Evolutionary conservation across 2,113 vertebrate species (phyloP).

Genomic region (Notechis scutatus): DNA sequence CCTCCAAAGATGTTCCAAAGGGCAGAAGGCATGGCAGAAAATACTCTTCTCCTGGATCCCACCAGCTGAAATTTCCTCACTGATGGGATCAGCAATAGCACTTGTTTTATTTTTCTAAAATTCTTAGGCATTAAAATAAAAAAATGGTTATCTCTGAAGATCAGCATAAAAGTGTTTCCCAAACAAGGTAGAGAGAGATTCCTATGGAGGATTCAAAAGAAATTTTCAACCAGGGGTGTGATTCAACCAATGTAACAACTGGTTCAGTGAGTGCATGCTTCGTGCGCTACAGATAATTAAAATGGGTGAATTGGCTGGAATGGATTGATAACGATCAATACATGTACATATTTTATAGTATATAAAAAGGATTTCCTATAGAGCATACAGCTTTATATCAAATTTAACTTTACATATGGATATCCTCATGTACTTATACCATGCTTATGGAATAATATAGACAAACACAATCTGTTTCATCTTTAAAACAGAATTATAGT

Average conservation of each 20-base stretch:
- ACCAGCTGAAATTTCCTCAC: too few species aligned
- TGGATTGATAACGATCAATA: neutral
- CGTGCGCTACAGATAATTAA: neutral
- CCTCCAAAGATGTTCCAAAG: too few species aligned
- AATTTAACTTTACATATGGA: neutral
- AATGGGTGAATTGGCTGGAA: neutral
- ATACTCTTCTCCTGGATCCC: too few species aligned
- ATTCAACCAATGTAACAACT: too few species aligned
- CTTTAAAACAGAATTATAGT: neutral
- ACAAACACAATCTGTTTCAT: neutral
- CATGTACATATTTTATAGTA: neutral
- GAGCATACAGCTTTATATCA: neutral
- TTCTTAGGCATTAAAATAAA: neutral
- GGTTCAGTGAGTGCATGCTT: too few species aligned
- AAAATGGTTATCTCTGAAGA: neutral
- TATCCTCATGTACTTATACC: neutral
- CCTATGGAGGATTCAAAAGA: too few species aligned
- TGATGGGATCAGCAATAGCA: neutral
- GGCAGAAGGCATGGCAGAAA: too few species aligned
- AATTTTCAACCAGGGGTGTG: too few species aligned
- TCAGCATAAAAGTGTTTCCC: too few species aligned
- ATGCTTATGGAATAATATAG: neutral
- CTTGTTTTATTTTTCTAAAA: neutral
- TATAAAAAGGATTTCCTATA: neutral
- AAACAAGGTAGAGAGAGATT: too few species aligned